Base-by-base conservation (phyloP, 2,113 vertebrate genomes). In the Bettongia penicillata region DNA sequence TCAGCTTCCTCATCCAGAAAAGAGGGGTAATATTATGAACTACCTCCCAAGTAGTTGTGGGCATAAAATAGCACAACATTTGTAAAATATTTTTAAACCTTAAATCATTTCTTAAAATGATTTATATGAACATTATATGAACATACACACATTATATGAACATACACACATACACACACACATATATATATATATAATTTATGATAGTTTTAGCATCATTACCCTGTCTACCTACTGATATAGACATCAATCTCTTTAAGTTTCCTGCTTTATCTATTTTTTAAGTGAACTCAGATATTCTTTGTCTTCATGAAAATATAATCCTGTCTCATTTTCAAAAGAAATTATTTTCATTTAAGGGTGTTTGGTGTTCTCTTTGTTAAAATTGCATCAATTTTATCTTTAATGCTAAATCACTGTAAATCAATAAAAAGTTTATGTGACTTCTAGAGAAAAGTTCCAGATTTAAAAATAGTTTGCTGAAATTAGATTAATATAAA, bases 251-350 rank as follows among this genome's bases (percentile, higher is more conserved):
- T 90, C 1, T 37, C 53, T 51, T 52, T 91, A 94, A 91, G 91
- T 52, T 0, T 47, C 68, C 14, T 47, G 2, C 16, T 68, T 55
- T 93, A 14, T 68, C 52, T 93, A 37, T 94, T 90, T 23, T 53
- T 96, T 84, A 53, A 24, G 84, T 51, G 1, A 2, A 61, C 14
- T 97, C 28, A 25, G 92, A 91, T 89, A 96, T 47, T 68, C 43
- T 96, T 91, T 95, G 93, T 95, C 95, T 96, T 96, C 91, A 94
- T 96, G 53, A 96, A 94, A 96, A 89, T 96, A 93, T 57, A 89
- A 97, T n/a, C 37, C 94, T 55, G 43, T 95, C 90, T 95, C 94
- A 94, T 96, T 97, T 95, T 16, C 11, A 94, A 98, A 96, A 91
- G 57, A 94, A 93, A 55, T 90, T 24, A 96, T 84, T 94, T 96